Evolutionary conservation across 2,113 vertebrate genomes (phyloP), one percentile per base, ranked within the genome.

Genomic region (Protomyctophum bolini): DNA sequence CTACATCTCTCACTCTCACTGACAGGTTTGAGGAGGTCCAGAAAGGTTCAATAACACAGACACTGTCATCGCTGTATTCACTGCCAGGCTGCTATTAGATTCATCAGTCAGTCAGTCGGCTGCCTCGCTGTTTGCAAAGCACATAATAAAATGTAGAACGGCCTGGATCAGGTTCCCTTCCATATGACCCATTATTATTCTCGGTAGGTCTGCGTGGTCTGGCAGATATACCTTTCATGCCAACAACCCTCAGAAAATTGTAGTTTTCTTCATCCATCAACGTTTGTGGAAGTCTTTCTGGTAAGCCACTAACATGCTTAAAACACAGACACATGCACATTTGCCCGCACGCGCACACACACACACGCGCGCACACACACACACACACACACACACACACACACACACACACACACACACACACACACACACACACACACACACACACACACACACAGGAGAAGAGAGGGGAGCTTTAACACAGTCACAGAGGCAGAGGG

Each of bases 251-350:
- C 8, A 48, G 45, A 56, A 64, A 72, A 59, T 60, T 58, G 29
- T 6, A 11, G 8, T 48, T 79, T 63, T 21, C 62, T 75, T 48
- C 12, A 73, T 79, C 8, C 65, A 72, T 68, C 80, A 54, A 63
- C 75, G 51, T 76, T 79, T 72, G 63, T 48, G 51, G 15, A 75
- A 70, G 59, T 79, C 14, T 48, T 63, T 41, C 80, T 73, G 51
- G 65, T 77, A 33, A 78, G 54, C 70, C 67, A 58, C 45, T 71
- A 58, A 71, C 66, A 80, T 82, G 55, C 69, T 80, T 61, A 63
- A 52, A 65, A 71, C 3, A 50, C 33, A 41, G 21, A 21, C 33
- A 41, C 33, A 3, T 0, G 3, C 33, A 41, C 33, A 41, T 6
- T 3, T 6, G 33, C 33, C 3, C 33, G 33, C 33, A 41, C 33